phyloP scores from a whole-genome alignment of 2,797 vertebrate species.

The Chromobotia macracanthus region DNA sequence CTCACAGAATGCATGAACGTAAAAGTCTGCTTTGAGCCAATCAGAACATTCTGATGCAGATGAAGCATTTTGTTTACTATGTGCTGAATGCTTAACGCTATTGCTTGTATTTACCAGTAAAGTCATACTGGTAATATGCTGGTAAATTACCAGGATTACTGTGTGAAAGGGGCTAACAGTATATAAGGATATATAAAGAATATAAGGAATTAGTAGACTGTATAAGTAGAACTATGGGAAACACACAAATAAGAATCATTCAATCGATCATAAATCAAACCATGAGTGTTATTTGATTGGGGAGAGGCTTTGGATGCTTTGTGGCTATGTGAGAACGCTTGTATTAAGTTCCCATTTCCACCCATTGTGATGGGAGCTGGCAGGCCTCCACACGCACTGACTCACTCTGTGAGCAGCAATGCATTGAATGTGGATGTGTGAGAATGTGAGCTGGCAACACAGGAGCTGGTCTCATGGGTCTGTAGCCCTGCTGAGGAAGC shows the following conservation, averaged over 20 bases:
- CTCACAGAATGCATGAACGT: too few species aligned
- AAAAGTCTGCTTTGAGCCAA: too few species aligned
- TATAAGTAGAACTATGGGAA: constrained; percentile 8
- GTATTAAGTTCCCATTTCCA: constrained; percentile 85
- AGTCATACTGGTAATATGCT: too few species aligned
- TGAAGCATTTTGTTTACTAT: too few species aligned
- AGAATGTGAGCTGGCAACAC: constrained; percentile 33
- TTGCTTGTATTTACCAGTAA: too few species aligned
- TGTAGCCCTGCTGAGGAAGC: constrained; percentile 41
- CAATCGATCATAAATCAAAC: constrained; percentile 21
- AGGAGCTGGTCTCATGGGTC: constrained; percentile 26
- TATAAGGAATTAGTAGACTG: too few species aligned
- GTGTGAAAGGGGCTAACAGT: too few species aligned
- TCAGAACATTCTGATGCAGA: too few species aligned
- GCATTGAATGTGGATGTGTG: constrained; percentile 33
- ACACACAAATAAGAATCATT: neutral
- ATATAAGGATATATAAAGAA: too few species aligned
- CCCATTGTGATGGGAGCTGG: constrained; percentile 80
- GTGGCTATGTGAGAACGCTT: constrained; percentile 80
- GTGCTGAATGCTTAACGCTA: too few species aligned
- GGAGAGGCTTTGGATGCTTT: constrained; percentile 32
- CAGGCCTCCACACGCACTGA: constrained; percentile 77
- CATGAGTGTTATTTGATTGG: constrained; percentile 34
- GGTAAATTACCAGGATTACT: too few species aligned
- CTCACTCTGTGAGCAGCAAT: constrained; percentile 51